Percentiles rank a stretch among this genome's conserved stretches.
Conservation (phyloP, 2,113 vertebrate species). For the Gopherus flavomarginatus region DNA sequence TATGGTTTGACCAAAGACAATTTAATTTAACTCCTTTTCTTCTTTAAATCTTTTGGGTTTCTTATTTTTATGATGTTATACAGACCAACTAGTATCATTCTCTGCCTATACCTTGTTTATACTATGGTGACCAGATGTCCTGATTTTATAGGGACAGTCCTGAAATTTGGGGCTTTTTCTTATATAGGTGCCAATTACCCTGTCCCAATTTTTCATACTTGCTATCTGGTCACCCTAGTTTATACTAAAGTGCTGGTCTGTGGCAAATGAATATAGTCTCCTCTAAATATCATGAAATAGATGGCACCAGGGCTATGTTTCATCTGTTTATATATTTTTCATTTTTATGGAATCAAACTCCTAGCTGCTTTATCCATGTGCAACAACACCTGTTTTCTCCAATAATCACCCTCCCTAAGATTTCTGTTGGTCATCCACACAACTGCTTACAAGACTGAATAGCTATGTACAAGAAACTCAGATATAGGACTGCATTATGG, state of each 20-base stretch:
- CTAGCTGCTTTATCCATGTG: background rate
- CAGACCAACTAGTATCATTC: background rate
- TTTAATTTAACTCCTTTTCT: background rate
- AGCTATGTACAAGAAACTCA: background rate
- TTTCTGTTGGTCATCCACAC: background rate
- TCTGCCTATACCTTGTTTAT: background rate
- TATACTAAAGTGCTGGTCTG: background rate
- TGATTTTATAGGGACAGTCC: too few relatives aligned
- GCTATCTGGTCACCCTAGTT: background rate
- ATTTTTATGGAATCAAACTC: background rate
- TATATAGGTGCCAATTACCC: too few relatives aligned
- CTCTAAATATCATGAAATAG: background rate
- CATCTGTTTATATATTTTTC: background rate
- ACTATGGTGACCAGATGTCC: too few relatives aligned
- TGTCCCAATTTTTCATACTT: too few relatives aligned
- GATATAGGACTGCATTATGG: rapidly evolving
- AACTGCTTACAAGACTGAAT: background rate
- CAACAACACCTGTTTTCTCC: background rate
- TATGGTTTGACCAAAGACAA: background rate
- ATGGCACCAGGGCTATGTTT: background rate
- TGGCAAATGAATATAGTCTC: background rate
- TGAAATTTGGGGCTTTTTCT: too few relatives aligned
- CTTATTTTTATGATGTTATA: background rate
- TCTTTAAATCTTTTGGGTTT: background rate
- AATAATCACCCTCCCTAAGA: background rate